Evolutionary conservation across 1,140 invertebrate genomes (phyloP).

Genomic region (Arctopsyche grandis): DNA sequence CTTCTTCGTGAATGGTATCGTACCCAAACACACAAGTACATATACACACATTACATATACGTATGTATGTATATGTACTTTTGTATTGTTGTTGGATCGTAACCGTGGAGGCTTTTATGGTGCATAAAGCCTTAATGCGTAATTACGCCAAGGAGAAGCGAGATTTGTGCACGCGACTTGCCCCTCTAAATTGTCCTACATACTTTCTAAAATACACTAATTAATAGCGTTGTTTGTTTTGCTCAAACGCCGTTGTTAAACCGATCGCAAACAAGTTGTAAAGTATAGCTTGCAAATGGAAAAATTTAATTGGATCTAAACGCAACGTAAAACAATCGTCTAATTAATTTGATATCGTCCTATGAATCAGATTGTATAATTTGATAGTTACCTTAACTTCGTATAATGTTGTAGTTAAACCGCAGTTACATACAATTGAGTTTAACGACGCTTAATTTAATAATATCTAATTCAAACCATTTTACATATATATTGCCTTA

Average conservation of each 20-base stretch:
- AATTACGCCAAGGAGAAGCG: not conserved
- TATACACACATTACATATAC: too few species aligned
- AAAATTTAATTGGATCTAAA: too few species aligned
- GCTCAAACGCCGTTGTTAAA: not conserved
- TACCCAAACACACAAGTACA: not conserved
- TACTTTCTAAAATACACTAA: not conserved
- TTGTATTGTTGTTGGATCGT: not conserved
- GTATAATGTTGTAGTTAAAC: too few species aligned
- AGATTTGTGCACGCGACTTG: not conserved
- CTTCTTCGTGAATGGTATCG: not conserved
- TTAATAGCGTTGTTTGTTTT: not conserved
- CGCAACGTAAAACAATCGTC: too few species aligned
- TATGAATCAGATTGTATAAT: too few species aligned
- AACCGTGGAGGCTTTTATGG: not conserved
- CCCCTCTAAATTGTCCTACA: not conserved
- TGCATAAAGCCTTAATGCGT: slow-evolving; percentile 19
- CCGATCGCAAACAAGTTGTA: not conserved
- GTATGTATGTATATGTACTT: not conserved
- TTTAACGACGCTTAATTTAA: too few species aligned
- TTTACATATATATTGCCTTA: too few species aligned
- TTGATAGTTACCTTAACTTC: too few species aligned
- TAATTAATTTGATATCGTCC: too few species aligned
- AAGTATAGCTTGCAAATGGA: not conserved
- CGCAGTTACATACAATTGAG: too few species aligned
- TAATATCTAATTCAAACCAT: too few species aligned